A percentile compares a stretch with the other conserved stretches of the same genome.
phyloP scores from a whole-genome alignment of 2,113 vertebrate species.

The Elachura formosa region DNA sequence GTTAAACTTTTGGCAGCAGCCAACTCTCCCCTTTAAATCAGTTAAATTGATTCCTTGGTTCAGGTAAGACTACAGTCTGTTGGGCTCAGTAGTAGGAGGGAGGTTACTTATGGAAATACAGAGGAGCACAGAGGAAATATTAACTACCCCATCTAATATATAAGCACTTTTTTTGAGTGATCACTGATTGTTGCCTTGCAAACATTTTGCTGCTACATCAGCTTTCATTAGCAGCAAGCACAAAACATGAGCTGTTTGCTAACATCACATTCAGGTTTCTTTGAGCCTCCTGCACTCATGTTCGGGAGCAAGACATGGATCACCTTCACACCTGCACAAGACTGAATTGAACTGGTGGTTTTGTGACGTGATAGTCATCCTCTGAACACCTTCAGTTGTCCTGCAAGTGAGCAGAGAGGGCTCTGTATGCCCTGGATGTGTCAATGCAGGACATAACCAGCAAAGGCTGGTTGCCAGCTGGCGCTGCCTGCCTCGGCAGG shows the following conservation, averaged over 20 bases:
- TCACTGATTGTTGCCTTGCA: not conserved
- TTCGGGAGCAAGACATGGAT: not conserved
- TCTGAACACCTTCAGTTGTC: not conserved
- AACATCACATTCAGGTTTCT: not conserved
- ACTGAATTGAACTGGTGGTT: not conserved
- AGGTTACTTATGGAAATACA: not conserved
- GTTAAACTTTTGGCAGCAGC: not conserved
- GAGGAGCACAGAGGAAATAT: not conserved
- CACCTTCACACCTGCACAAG: not conserved
- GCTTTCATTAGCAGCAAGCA: not conserved
- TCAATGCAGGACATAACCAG: too few species aligned
- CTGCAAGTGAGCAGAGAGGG: not conserved
- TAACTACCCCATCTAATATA: not conserved
- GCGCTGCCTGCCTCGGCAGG: not conserved
- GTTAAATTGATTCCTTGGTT: not conserved
- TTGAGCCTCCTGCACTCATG: not conserved
- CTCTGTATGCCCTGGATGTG: fast-evolving
- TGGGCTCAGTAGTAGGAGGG: not conserved
- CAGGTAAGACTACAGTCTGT: not conserved
- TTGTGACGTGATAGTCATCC: not conserved
- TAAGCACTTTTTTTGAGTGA: not conserved
- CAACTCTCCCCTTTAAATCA: not conserved
- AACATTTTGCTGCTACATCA: not conserved
- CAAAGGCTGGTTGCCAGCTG: not conserved
- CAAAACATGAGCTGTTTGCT: not conserved